phyloP scores from a whole-genome alignment of 1,140 invertebrate species.

The Latrodectus geometricus region DNA sequence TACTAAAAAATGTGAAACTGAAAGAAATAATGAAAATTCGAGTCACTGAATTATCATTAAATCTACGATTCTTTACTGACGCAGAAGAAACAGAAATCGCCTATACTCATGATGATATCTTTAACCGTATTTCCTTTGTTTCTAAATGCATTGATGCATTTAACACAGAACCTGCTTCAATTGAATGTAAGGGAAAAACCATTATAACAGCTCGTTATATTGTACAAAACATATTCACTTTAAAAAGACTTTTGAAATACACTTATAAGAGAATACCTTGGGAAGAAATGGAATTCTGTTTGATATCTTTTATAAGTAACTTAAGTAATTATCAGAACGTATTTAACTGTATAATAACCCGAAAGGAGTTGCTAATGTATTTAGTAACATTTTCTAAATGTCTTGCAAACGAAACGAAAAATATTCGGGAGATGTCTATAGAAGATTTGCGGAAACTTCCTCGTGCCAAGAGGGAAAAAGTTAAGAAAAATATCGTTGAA shows the following conservation, averaged over 20 bases:
- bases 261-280: conserved; percentile 17
- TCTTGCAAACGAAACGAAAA: background rate
- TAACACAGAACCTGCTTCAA: background rate
- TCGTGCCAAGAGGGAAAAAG: background rate
- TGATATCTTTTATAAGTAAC: background rate
- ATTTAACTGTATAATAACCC: background rate
- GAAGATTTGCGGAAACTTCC: background rate
- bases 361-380: background rate
- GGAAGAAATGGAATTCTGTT: conserved; percentile 48
- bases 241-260: conserved; percentile 7
- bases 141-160: background rate
- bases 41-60: too few relatives aligned
- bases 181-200: conserved; percentile 1
- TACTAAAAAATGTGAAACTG: too few relatives aligned
- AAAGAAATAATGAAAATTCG: too few relatives aligned
- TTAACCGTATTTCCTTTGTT: conserved; percentile 1
- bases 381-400: conserved; percentile 21
- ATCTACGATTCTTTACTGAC: too few relatives aligned
- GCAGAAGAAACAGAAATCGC: too few relatives aligned
- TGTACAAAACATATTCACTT: conserved; percentile 18
- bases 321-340: background rate
- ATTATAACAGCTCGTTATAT: background rate
- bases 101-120: background rate
- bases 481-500: background rate
- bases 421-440: background rate